Evolutionary conservation across 2,113 vertebrate genomes (phyloP).

Genomic region (Tachycineta bicolor): DNA sequence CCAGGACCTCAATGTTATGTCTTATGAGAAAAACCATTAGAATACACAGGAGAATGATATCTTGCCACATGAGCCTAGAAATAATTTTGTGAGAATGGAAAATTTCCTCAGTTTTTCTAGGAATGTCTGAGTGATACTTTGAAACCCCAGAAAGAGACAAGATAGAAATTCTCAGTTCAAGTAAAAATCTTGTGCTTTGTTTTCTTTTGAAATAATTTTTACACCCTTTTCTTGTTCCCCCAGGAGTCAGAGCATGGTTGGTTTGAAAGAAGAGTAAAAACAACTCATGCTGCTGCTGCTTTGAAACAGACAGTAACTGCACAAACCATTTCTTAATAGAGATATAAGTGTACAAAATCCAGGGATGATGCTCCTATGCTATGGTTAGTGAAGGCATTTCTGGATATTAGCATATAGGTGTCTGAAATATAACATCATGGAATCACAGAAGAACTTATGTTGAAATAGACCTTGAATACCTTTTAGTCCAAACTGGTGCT

Average conservation of each 20-base stretch:
- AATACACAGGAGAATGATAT: not conserved
- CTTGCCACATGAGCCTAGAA: not conserved
- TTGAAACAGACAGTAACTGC: not conserved
- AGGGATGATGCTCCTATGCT: not conserved
- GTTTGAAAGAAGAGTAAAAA: not conserved
- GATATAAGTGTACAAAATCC: not conserved
- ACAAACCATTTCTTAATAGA: not conserved
- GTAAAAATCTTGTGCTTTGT: not conserved
- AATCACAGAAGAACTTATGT: not conserved
- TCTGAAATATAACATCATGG: not conserved
- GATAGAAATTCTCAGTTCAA: not conserved
- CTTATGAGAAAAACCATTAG: not conserved
- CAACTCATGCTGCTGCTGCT: not conserved
- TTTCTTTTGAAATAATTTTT: not conserved
- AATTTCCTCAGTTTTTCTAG: not conserved
- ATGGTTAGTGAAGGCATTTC: not conserved
- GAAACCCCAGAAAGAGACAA: not conserved
- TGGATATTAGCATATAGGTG: not conserved
- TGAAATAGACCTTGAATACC: not conserved
- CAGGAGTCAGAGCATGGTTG: not conserved
- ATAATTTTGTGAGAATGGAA: not conserved
- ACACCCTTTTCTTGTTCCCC: not conserved
- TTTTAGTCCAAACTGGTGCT: not conserved
- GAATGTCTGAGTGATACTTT: not conserved
- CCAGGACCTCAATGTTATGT: not conserved